Base-by-base conservation (phyloP, 1,140 invertebrate species). In the Drosophila jambulina region DNA sequence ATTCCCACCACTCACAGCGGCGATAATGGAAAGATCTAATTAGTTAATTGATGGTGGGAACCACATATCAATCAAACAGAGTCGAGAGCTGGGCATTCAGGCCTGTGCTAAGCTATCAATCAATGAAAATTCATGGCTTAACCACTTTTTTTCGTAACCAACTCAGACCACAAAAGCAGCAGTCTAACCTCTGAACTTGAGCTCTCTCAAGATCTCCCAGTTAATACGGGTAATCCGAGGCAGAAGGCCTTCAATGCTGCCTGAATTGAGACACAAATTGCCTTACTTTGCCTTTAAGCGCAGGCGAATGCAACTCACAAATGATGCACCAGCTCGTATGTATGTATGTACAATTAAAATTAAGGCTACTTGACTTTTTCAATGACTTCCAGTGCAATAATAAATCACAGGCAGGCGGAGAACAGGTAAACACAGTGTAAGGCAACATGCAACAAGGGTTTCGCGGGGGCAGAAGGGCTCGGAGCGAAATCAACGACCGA, bases 311-410 rank as follows among this genome's bases (percentile, higher is more conserved):
- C 51, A 75, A 75, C 40, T 49, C 69, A 74, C 46, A 61, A 61
- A 29, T 61, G 68, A 74, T 74, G 74, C 48, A 67, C 48, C 38
- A 34, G 34, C 25, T 13, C 40, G 19, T 54, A 43, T n/a, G 29
- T 59, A 21, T 65, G 32, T 49, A 64, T 61, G 75, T 58, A 80
- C 71, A 62, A 80, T 82, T 80, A 78, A 81, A 85, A 75, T 83
- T 88, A 85, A 88, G 75, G 81, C 85, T 90, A 88, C 85, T 90
- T 82, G 85, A 85, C 48, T 81, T 90, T 88, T 90, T 88, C 85
- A 90, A 88, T 88, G 85, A 90, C 85, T 85, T 90, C 80, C 81
- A 85, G 75, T 82, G 78, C 64, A 90, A 82, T 82, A 79, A 85
- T 85, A 85, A 85, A 76, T 90, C 78, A 90, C 49, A 59, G 49